Base-by-base conservation (phyloP, 2,888 invertebrate genomes). In the Apomyelois bistriatella region DNA sequence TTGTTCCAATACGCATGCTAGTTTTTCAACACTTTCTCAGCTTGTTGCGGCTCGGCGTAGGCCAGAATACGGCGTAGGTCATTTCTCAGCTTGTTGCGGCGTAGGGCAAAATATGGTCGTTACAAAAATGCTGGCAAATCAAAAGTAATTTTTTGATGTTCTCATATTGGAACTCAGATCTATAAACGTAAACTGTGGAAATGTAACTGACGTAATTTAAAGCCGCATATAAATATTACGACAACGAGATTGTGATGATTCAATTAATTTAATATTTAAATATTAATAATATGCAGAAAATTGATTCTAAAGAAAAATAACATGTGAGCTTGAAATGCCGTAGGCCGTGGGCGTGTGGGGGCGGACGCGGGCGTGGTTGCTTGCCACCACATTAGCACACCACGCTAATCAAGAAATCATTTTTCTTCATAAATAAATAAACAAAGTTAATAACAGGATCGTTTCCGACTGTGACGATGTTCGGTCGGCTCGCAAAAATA, bases 321-420 rank as follows among this genome's bases (percentile, higher is more conserved):
- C 40, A 10, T 40, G 40, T 16, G n/a, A 1, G 12, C 0, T 36
- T 12, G n/a, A 37, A 30, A 15, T 46, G 51, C 16, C 16, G 6
- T 16, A 56, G 48, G 22, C 51, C 56, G 68, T 64, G 71, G 82
- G 79, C 75, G 22, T 22, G 79, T 15, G 60, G 62, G 76, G 85
- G 84, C 84, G 84, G 64, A 61, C 53, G 61, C 63, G 62, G 83
- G 84, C 82, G 85, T 76, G 78, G 71, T 64, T 60, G 64, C 58
- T n/a, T 55, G 60, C 54, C 51, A 50, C 59, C 60, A 65, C 58
- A 64, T 74, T 71, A 65, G 59, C 64, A 60, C 65, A 66, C 64
- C 70, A 70, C 68, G 75, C 62, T 67, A 68, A 73, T 76, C 71
- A 76, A 51, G 17, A 51, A 54, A 47, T 16, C 50, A 54, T 54